Percentiles rank a stretch among this genome's conserved stretches.
These are phyloP conservation scores for Neuroscelio doddi DNA, from an alignment of 2,888 invertebrate species.

Conservation along the genomic window DNA sequence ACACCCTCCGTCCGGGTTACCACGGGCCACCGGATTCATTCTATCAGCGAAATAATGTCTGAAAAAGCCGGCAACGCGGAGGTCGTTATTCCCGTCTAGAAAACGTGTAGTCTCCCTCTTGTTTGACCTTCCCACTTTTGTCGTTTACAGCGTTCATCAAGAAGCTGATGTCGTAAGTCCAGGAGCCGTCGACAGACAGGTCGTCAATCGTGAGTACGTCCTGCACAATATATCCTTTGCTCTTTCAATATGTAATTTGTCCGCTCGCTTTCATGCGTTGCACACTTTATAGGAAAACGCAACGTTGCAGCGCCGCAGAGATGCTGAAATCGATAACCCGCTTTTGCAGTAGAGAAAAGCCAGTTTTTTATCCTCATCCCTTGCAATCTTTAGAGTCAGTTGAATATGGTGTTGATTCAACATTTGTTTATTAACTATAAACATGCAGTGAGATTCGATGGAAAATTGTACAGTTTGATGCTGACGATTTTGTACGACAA, in stretches of 20 bases:
- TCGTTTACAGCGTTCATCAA: constrained; percentile 84
- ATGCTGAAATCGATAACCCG: constrained; percentile 64
- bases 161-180: constrained; percentile 81
- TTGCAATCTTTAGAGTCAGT: too few species aligned
- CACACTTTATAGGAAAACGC: constrained; percentile 58
- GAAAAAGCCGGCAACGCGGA: constrained; percentile 28
- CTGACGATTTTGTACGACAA: too few species aligned
- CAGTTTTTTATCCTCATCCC: constrained; percentile 34
- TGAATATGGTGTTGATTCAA: too few species aligned
- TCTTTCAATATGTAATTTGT: constrained; percentile 30
- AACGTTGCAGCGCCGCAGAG: constrained; percentile 59
- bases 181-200: constrained; percentile 50
- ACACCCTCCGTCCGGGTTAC: too few species aligned
- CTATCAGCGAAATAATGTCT: constrained; percentile 10
- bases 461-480: too few species aligned
- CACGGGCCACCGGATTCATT: not conserved
- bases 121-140: constrained; percentile 64
- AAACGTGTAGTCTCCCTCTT: constrained; percentile 28
- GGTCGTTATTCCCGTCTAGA: constrained; percentile 39
- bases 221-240: constrained; percentile 42
- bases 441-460: too few species aligned
- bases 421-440: too few species aligned
- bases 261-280: constrained; percentile 39
- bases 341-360: constrained; percentile 47
- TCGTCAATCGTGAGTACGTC: constrained; percentile 65